Percentiles rank a stretch among this genome's conserved stretches.
phyloP scores from a whole-genome alignment of 1,140 invertebrate species.

The Metopolophium dirhodum region DNA sequence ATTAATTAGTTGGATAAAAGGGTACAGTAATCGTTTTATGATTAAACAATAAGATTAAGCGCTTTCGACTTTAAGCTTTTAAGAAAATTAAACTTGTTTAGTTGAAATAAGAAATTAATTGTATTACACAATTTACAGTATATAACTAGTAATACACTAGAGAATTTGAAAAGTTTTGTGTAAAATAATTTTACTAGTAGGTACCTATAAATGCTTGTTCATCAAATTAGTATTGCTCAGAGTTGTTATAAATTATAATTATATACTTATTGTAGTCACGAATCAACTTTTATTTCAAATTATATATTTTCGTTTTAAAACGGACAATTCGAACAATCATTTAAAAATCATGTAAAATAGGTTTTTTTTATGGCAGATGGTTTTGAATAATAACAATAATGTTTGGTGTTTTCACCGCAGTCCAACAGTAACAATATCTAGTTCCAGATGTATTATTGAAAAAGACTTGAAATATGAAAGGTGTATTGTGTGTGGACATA shows the following conservation, averaged over 20 bases:
- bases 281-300: neutral
- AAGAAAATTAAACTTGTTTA: neutral
- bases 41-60: neutral
- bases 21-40: neutral
- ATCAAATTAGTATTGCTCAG: neutral
- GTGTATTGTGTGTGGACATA: slow-evolving; percentile 33
- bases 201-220: neutral
- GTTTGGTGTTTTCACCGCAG: slow-evolving; percentile 25
- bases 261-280: neutral
- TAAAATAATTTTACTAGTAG: neutral
- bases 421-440: slow-evolving; percentile 22
- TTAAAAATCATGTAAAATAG: neutral
- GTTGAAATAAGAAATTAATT: neutral
- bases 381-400: slow-evolving; percentile 1
- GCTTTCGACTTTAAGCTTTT: neutral
- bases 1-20: neutral
- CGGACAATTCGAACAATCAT: neutral
- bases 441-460: slow-evolving; percentile 38
- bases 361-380: slow-evolving; percentile 32
- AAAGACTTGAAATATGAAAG: slow-evolving; percentile 38
- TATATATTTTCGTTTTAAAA: neutral
- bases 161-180: neutral
- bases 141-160: neutral
- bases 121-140: no score
- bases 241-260: neutral